A percentile compares a stretch with the other conserved stretches of the same genome.
These are phyloP conservation scores for Athalia circularis DNA, from an alignment of 2,888 invertebrate species.

Conservation along the genomic window DNA sequence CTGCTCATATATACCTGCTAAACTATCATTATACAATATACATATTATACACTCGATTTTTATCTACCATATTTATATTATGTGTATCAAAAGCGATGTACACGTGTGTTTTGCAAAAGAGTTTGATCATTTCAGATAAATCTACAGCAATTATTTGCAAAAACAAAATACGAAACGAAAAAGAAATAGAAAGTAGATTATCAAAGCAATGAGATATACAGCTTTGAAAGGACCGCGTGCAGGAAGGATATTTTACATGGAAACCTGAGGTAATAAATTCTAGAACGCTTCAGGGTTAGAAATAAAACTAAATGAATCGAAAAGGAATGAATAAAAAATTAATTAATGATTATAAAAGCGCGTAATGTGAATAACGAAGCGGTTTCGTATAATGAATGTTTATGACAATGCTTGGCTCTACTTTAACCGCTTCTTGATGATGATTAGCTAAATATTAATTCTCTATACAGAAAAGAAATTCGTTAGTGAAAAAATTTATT, in stretches of 20 bases:
- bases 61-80: background rate
- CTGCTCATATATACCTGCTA: background rate
- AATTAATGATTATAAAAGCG: constrained; percentile 25
- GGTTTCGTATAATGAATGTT: constrained; percentile 64
- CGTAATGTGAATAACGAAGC: constrained; percentile 39
- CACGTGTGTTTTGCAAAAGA: too few relatives aligned
- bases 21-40: too few relatives aligned
- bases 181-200: background rate
- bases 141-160: background rate
- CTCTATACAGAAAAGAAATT: constrained; percentile 58
- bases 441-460: constrained; percentile 51
- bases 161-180: background rate
- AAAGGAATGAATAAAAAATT: background rate
- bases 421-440: constrained; percentile 55
- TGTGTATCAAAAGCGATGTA: too few relatives aligned
- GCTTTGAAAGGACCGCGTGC: background rate
- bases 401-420: constrained; percentile 64
- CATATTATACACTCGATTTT: background rate
- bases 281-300: background rate
- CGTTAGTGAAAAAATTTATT: constrained; percentile 56
- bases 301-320: background rate
- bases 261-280: constrained; percentile 1
- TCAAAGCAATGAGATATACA: background rate
- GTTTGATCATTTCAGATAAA: too few relatives aligned
- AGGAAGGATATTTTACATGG: background rate